These are phyloP conservation scores for Sipha flava DNA, from an alignment of 1,140 invertebrate species.

Conservation along the genomic window DNA sequence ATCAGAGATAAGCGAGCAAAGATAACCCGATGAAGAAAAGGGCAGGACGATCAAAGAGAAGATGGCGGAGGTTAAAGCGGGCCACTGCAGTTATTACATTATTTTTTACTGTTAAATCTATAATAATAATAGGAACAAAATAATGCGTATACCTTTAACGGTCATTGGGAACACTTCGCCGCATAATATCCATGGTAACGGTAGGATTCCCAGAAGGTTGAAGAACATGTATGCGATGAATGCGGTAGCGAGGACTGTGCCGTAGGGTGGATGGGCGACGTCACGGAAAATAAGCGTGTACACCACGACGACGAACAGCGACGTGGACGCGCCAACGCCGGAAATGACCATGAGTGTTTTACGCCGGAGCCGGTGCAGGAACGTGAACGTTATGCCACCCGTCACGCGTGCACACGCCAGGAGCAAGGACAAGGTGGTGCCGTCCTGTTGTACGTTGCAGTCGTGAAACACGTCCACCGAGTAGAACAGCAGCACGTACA, in stretches of 20 bases:
- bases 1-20: too few species aligned
- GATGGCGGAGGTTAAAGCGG: too few species aligned
- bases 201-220: neutral
- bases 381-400: neutral
- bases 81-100: too few species aligned
- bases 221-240: neutral
- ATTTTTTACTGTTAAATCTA: too few species aligned
- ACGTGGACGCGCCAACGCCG: neutral
- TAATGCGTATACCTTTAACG: neutral
- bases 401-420: neutral
- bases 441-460: neutral
- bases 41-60: too few species aligned
- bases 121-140: too few species aligned
- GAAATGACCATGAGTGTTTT: neutral
- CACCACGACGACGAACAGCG: neutral
- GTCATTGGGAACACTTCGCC: neutral
- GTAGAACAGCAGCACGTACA: slow-evolving; percentile 69
- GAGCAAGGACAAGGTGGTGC: neutral
- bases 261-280: neutral
- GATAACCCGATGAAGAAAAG: too few species aligned
- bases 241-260: neutral
- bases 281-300: neutral
- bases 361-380: neutral
- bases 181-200: neutral
- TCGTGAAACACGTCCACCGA: slow-evolving; percentile 59